phyloP scores from a whole-genome alignment of 2,113 vertebrate species.

The Antechinus stuartii region DNA sequence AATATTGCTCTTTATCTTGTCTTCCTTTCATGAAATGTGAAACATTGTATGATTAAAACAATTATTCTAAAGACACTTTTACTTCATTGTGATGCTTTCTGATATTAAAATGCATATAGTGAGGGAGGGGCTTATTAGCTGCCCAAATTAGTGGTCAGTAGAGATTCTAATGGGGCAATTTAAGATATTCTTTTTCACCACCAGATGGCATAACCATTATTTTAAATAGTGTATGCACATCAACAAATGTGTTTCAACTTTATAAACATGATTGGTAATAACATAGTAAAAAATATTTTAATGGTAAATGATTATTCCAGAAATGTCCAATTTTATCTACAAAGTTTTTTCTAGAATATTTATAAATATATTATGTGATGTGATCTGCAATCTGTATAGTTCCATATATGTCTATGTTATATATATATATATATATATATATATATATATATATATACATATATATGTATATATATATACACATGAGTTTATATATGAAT shows the following conservation, averaged over 20 bases:
- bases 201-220: slow-evolving; percentile 72
- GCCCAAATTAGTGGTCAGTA: background rate
- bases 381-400: background rate
- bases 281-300: slow-evolving; percentile 24
- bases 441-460: no score
- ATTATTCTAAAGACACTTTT: slow-evolving; percentile 31
- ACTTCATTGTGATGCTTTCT: slow-evolving; percentile 21
- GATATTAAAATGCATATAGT: background rate
- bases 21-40: slow-evolving; percentile 6
- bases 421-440: no score
- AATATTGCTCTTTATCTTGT: background rate
- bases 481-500: background rate
- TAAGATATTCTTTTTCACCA: slow-evolving; percentile 63
- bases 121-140: background rate
- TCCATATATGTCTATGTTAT: background rate
- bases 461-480: no score
- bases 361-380: background rate
- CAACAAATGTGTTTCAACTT: background rate
- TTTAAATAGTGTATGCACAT: slow-evolving; percentile 27
- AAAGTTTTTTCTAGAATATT: slow-evolving; percentile 1
- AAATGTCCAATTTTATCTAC: background rate
- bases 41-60: slow-evolving; percentile 25
- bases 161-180: slow-evolving; percentile 2
- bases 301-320: background rate
- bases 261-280: slow-evolving; percentile 14